A percentile compares a stretch with the other conserved stretches of the same genome.
Evolutionary conservation across 1,140 invertebrate genomes (phyloP).

Genomic region (Triops cancriformis): DNA sequence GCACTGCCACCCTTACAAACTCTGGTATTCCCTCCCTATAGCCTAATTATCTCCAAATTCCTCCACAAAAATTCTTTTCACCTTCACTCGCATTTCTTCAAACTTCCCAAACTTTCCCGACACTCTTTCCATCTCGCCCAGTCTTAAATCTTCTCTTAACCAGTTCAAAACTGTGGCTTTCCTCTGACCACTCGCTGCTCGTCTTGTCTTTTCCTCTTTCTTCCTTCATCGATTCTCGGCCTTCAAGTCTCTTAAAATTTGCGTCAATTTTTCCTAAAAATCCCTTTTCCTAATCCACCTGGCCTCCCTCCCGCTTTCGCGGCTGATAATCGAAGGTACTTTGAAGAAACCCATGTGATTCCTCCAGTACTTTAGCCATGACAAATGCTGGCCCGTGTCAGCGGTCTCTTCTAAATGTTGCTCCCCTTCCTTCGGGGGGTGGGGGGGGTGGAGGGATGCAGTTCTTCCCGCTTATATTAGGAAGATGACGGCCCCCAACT

Average conservation of each 20-base stretch:
- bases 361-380: background rate
- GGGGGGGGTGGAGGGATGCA: too few species aligned
- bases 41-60: too few species aligned
- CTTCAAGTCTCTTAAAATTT: background rate
- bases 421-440: background rate
- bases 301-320: too few species aligned
- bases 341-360: too few species aligned
- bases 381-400: constrained; percentile 8
- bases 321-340: too few species aligned
- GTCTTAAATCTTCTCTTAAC: background rate
- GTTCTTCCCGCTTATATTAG: background rate
- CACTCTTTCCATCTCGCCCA: background rate
- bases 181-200: background rate
- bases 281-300: background rate
- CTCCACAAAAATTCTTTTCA: too few species aligned
- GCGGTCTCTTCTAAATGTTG: background rate
- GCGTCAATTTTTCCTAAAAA: background rate
- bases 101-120: too few species aligned
- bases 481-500: background rate
- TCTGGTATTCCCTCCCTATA: too few species aligned
- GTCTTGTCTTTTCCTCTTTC: background rate
- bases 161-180: background rate
- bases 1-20: too few species aligned
- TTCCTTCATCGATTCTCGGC: background rate
- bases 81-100: too few species aligned